Evolutionary conservation across 1,140 invertebrate genomes (phyloP), one percentile per base, ranked within the genome.

Genomic region (Drosophila nasuta): DNA sequence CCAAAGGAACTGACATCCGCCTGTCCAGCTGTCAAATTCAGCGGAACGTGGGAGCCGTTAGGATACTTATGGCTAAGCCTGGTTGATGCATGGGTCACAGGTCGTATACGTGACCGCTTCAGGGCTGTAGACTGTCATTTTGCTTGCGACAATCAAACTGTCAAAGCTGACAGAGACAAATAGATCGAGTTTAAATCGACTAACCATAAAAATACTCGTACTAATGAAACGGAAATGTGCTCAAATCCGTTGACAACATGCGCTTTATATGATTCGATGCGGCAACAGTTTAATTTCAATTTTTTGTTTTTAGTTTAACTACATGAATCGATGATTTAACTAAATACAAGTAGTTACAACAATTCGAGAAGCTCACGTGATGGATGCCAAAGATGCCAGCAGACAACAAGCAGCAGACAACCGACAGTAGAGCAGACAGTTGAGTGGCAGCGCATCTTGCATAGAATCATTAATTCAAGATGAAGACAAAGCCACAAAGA

Each of bases 401-500:
- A 43, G 48, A 30, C 25, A 41, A 41, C 13, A 43, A 17, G 45
- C 13, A 25, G 8, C 3, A 30, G 64, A 45, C 57, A 69, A 15
- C 33, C 28, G 20, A 20, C 35, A 67, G 3, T 7, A 28, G 38
- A 25, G 15, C 3, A 33, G 64, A 46, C 57, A 70, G 30, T 17
- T 54, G 20, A 35, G 46, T 63, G 30, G 30, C 57, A 28, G 65
- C 30, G 54, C 54, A 57, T 57, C 54, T 41, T 15, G 46, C 33
- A 63, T 76, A 79, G 83, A 85, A 81, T 89, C 81, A 88, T 89
- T 89, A 88, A 75, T 82, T 79, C 75, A 48, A 69, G 62, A 64
- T 73, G 49, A 68, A 87, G 67, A 74, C 77, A 75, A 75, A 78
- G 48, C 66, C 64, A 30, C 35, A 35, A 8, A 59, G 45, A 66